A percentile compares a stretch with the other conserved stretches of the same genome.
Evolutionary conservation across 2,113 vertebrate genomes (phyloP).

Genomic region (Misgurnus mizolepis): DNA sequence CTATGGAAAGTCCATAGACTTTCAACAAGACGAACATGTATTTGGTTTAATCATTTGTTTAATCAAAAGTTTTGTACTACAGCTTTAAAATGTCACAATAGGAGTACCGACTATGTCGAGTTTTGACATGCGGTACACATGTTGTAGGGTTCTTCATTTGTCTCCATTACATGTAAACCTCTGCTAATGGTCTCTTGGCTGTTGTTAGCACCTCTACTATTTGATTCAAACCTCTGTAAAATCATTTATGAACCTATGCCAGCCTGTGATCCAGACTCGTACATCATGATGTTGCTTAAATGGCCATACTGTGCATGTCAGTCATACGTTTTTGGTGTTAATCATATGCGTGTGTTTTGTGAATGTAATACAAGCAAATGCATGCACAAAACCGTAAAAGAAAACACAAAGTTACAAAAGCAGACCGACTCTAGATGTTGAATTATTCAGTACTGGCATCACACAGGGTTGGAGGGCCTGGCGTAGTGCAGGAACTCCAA

Average conservation of each 20-base stretch:
- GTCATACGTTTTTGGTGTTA: not conserved
- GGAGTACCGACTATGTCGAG: not conserved
- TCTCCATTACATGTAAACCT: conserved; percentile 40
- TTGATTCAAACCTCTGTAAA: conserved; percentile 33
- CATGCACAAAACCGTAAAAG: conserved; percentile 5
- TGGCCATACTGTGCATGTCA: not conserved
- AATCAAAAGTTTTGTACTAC: no score
- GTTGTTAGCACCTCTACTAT: conserved; percentile 37
- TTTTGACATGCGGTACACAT: conserved; percentile 3
- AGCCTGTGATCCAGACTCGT: not conserved
- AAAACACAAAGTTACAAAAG: conserved; percentile 36
- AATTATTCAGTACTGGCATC: conserved; percentile 54
- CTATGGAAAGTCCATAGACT: no score
- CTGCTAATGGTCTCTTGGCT: conserved; percentile 39
- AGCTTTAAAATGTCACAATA: no score
- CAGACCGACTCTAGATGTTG: conserved; percentile 36
- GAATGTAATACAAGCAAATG: not conserved
- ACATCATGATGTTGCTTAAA: not conserved
- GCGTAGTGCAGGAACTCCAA: conserved; percentile 20
- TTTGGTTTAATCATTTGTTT: no score
- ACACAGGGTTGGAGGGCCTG: not conserved
- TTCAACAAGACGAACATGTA: no score
- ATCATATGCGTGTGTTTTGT: conserved; percentile 3
- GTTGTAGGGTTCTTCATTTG: conserved; percentile 25
- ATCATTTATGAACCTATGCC: conserved; percentile 13